Base-by-base conservation (phyloP, 2,797 vertebrate species). In the Danio kyathit region DNA sequence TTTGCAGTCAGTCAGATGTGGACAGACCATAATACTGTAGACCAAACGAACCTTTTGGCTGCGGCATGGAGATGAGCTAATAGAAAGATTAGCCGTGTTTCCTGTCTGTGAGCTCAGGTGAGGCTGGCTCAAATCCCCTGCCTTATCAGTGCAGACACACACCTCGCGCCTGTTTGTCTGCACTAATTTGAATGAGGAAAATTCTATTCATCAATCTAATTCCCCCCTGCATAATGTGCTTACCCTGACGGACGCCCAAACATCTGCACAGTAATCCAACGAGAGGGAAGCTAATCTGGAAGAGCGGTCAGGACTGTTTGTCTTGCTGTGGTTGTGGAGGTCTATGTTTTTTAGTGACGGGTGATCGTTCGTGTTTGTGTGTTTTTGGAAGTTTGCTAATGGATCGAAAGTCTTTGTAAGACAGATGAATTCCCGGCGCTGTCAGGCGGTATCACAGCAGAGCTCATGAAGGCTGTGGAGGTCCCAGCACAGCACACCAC, bases 401-500 rank as follows among this genome's bases (percentile, higher is more conserved):
- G 92, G 94, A 93, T 91, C 94, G 90, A 90, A 94, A 95, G 93
- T 93, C 93, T 92, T 93, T 94, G 92, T 94, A 90, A 12, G 86
- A 94, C 93, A 93, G 93, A 93, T 94, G 91, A 94, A 95, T 95
- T 96, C 95, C 94, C 95, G 82, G 89, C 81, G 92, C 95, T 96
- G 96, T 97, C 97, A 97, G 90, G 87, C 93, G 93, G 91, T 92
- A 96, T 97, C 94, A 93, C 87, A 89, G 91, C 90, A 85, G 92
- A 95, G 94, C 86, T 93, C 94, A 93, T 93, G 93, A 96, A 93
- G 93, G 93, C 92, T 96, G 93, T 91, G 91, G 82, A 85, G 85
- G 93, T 95, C 95, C 94, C 95, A 93, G 88, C 86, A 90, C 93
- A 88, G 89, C 84, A 79, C 76, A 88, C 94, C 95, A 96, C 96